Conservation (phyloP, 2,888 invertebrate genomes). For the Pyrrhosoma nymphula region DNA sequence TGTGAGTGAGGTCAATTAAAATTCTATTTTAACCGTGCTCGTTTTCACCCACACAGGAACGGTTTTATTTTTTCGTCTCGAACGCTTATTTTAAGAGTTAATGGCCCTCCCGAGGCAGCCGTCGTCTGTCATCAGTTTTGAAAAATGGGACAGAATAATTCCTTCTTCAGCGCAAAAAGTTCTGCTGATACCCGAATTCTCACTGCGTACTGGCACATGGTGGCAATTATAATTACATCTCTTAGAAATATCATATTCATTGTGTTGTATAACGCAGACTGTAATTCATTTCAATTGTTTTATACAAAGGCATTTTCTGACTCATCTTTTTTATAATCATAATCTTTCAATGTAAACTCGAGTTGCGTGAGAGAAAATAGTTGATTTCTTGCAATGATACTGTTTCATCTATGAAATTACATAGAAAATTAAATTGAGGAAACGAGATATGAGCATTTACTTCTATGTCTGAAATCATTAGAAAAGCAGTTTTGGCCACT, state of each 20-base stretch:
- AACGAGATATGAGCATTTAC: too few species aligned
- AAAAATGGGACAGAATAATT: slow-evolving; percentile 25
- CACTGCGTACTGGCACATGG: neutral
- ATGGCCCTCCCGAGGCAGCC: neutral
- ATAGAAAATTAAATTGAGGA: too few species aligned
- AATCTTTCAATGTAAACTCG: too few species aligned
- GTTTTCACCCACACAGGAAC: neutral
- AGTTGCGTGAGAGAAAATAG: too few species aligned
- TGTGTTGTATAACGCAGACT: too few species aligned
- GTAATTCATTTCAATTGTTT: too few species aligned
- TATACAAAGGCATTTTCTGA: too few species aligned
- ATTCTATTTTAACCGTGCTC: neutral
- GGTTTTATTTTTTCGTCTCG: neutral
- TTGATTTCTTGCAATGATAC: too few species aligned
- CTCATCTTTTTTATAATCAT: too few species aligned
- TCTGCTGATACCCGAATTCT: neutral
- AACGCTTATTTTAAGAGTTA: slow-evolving; percentile 29
- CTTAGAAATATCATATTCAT: neutral
- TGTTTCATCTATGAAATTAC: too few species aligned
- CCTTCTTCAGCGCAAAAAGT: neutral
- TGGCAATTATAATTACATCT: neutral
- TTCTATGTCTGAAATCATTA: too few species aligned
- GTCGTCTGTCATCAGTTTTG: neutral
- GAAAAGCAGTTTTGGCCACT: too few species aligned
- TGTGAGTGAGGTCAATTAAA: neutral